Conservation (phyloP, 2,888 invertebrate species). For the Agrilus cyanescens region DNA sequence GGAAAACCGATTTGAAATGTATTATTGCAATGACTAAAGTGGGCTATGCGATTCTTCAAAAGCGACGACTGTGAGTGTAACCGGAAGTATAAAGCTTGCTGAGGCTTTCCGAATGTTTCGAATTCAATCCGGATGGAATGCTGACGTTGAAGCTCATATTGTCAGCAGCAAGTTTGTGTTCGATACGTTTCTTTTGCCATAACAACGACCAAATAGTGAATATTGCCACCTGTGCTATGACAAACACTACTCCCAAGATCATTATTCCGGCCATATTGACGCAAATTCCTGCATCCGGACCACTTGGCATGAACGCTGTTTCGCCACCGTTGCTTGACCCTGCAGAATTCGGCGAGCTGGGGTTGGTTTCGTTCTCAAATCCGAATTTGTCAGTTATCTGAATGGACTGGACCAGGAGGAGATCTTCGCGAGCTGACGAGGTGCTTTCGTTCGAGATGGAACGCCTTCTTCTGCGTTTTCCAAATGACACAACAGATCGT, state of each 20-base stretch:
- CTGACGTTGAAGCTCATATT: slow-evolving; percentile 48
- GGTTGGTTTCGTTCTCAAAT: slow-evolving; percentile 56
- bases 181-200: slow-evolving; percentile 63
- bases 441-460: slow-evolving; percentile 39
- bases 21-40: no score
- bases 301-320: slow-evolving; percentile 56
- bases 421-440: slow-evolving; percentile 54
- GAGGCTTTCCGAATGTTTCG: slow-evolving; percentile 56
- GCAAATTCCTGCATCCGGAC: slow-evolving; percentile 48
- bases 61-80: slow-evolving; percentile 58
- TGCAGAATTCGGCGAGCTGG: slow-evolving; percentile 30
- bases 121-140: slow-evolving; percentile 45
- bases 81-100: slow-evolving; percentile 83
- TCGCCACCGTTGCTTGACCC: slow-evolving; percentile 44
- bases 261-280: slow-evolving; percentile 71
- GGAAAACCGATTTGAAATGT: no score
- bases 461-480: slow-evolving; percentile 63
- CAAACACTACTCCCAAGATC: slow-evolving; percentile 74
- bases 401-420: slow-evolving; percentile 80
- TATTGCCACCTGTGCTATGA: slow-evolving; percentile 76
- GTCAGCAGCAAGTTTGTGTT: slow-evolving; percentile 46
- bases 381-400: slow-evolving; percentile 89
- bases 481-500: slow-evolving; percentile 72
- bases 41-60: slow-evolving; percentile 17
- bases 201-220: slow-evolving; percentile 82